Conservation (phyloP, 2,888 invertebrate genomes). For the Agrochola lychnidis region DNA sequence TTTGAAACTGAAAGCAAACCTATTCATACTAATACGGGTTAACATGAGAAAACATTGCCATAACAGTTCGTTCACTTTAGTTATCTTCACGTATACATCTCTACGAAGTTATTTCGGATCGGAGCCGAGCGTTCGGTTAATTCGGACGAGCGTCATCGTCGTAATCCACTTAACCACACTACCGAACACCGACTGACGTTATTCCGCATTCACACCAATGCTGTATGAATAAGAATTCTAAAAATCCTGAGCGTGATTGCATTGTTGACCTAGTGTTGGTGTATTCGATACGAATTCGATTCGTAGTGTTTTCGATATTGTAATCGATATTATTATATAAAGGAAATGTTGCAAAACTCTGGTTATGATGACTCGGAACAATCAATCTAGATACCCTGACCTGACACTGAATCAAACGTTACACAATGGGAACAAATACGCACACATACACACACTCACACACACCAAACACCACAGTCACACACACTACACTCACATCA, state of each 20-base stretch:
- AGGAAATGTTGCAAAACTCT: no score
- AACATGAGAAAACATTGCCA: conserved; percentile 42
- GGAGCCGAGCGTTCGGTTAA: conserved; percentile 62
- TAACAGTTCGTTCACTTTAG: conserved; percentile 55
- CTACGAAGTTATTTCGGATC: conserved; percentile 61
- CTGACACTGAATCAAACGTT: no score
- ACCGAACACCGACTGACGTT: conserved; percentile 57
- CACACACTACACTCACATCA: no score
- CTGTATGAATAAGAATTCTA: conserved; percentile 51
- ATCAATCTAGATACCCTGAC: no score
- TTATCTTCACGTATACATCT: conserved; percentile 47
- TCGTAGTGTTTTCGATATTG: background rate
- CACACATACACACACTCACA: no score
- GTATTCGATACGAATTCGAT: background rate
- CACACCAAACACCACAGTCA: no score
- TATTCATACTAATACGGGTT: conserved; percentile 28
- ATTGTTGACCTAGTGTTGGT: conserved; percentile 14
- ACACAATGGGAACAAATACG: no score
- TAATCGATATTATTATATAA: no score
- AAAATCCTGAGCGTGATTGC: conserved; percentile 49
- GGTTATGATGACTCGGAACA: no score
- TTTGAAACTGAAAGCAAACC: conserved; percentile 39
- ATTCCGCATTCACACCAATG: conserved; percentile 54
- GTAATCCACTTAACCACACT: conserved; percentile 71
- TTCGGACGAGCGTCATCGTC: conserved; percentile 66